A percentile compares a stretch with the other conserved stretches of the same genome.
Conservation (phyloP, 2,888 invertebrate species). For the Periphyllus acericola region DNA sequence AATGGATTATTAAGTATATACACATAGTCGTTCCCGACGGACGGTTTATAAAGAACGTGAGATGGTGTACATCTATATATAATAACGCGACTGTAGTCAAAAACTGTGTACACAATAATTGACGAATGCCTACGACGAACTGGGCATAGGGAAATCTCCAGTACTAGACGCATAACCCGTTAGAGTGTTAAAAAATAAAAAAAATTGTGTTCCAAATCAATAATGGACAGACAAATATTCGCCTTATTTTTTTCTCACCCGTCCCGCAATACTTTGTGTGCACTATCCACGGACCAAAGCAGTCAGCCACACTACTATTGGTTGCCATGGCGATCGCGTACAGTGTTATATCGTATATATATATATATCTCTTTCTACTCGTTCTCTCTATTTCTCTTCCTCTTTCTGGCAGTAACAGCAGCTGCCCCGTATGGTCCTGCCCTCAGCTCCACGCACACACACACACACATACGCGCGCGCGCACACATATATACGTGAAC, state of each 20-base stretch:
- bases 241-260: slow-evolving; percentile 45
- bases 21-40: not conserved
- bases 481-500: not conserved
- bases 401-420: not conserved
- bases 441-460: slow-evolving; percentile 4
- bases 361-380: not conserved
- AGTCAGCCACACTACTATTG: slow-evolving; percentile 12
- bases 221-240: slow-evolving; percentile 48
- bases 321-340: slow-evolving; percentile 49
- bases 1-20: slow-evolving; percentile 10
- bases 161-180: not conserved
- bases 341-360: not conserved
- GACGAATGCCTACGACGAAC: not conserved
- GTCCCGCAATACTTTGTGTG: slow-evolving; percentile 22
- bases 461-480: not conserved
- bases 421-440: not conserved
- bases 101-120: not conserved
- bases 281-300: slow-evolving; percentile 35
- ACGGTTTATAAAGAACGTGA: not conserved
- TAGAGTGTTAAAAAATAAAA: slow-evolving; percentile 8
- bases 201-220: slow-evolving; percentile 47
- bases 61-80: not conserved
- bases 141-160: not conserved
- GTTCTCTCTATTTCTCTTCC: not conserved
- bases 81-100: not conserved